Evolutionary conservation across 2,888 invertebrate genomes (phyloP).

Genomic region (Allygus modestus): DNA sequence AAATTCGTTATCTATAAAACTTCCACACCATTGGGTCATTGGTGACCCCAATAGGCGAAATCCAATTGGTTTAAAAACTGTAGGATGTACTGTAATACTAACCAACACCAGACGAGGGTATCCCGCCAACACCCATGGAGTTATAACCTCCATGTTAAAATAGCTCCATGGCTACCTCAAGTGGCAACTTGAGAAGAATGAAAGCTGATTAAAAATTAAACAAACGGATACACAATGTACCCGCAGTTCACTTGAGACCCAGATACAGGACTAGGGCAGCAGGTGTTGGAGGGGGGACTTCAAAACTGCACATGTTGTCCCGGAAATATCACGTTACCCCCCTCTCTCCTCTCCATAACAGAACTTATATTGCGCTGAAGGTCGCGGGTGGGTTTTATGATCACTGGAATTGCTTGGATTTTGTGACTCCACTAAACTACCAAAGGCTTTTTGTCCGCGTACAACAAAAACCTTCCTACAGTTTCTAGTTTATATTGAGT

Average conservation of each 20-base stretch:
- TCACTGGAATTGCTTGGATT: constrained; percentile 1
- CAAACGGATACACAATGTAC: neutral
- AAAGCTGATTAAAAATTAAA: neutral
- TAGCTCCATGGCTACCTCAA: too few species aligned
- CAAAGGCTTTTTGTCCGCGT: neutral
- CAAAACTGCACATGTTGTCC: constrained; percentile 38
- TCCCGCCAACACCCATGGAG: too few species aligned
- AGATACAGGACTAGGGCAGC: constrained; percentile 18
- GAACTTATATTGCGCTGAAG: neutral
- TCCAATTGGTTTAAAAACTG: too few species aligned
- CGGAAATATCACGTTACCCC: constrained; percentile 42
- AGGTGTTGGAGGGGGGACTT: constrained; percentile 4
- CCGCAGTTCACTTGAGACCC: neutral
- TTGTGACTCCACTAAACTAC: neutral
- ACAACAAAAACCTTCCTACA: neutral
- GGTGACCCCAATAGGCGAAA: too few species aligned
- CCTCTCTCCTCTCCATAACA: neutral
- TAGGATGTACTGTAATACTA: too few species aligned
- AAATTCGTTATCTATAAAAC: too few species aligned
- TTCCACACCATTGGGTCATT: too few species aligned
- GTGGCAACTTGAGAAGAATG: neutral
- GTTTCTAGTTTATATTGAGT: too few species aligned
- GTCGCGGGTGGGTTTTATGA: neutral
- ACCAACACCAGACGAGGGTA: too few species aligned
- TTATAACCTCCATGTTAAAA: too few species aligned